These are phyloP conservation scores for Lipotes vexillifer DNA, from an alignment of 2,113 vertebrate species.

Conservation along the genomic window DNA sequence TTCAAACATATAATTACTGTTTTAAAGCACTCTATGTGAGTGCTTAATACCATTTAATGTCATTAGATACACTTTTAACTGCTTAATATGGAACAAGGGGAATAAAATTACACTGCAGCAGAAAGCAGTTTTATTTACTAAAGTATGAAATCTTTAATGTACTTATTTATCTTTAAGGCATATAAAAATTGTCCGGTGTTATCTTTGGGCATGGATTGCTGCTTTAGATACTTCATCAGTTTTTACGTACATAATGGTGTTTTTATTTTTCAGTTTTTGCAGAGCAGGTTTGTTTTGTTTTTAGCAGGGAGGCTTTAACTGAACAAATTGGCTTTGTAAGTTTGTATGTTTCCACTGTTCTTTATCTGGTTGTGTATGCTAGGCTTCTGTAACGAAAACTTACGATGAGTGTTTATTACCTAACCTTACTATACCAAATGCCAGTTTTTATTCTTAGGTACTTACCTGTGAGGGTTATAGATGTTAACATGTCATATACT, in stretches of 20 bases:
- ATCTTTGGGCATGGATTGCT: neutral
- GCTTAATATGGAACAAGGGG: neutral
- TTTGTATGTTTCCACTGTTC: neutral
- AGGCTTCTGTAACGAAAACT: conserved; percentile 11
- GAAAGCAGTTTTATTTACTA: conserved; percentile 6
- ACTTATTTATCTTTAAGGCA: neutral
- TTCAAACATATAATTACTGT: conserved; percentile 40
- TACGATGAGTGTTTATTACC: neutral
- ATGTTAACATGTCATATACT: conserved; percentile 10
- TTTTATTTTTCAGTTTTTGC: conserved; percentile 13
- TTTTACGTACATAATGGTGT: neutral
- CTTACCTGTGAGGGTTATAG: neutral
- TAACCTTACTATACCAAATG: neutral
- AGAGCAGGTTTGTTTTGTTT: conserved; percentile 27
- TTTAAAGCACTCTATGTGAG: conserved; percentile 47
- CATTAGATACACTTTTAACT: conserved; percentile 15
- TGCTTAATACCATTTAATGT: conserved; percentile 50
- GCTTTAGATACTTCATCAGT: neutral
- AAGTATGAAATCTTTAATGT: neutral
- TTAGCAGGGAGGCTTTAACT: neutral
- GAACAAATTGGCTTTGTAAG: neutral
- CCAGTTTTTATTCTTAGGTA: neutral
- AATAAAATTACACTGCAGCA: neutral
- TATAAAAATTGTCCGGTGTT: neutral
- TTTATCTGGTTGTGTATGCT: neutral